A percentile compares a stretch with the other conserved stretches of the same genome.
Conservation (phyloP, 2,888 invertebrate species). For the Lasioglossum villosulum region DNA sequence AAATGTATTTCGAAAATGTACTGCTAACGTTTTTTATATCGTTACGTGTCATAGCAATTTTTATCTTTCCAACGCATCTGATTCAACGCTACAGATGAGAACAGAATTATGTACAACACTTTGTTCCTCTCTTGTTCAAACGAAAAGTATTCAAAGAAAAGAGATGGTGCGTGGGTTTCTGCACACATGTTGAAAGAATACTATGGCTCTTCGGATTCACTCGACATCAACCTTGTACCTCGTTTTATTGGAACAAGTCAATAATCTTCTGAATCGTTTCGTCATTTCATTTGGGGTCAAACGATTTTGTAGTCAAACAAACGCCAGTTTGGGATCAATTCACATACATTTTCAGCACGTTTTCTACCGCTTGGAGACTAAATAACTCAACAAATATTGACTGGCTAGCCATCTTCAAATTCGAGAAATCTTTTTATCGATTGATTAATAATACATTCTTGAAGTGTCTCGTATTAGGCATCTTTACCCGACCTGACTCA, state of each 20-base stretch:
- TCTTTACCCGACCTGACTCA: too few species aligned
- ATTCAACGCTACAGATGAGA: neutral
- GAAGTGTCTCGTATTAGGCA: too few species aligned
- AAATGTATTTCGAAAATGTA: too few species aligned
- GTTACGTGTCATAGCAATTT: too few species aligned
- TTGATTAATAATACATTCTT: too few species aligned
- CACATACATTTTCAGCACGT: neutral
- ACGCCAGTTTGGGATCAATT: neutral
- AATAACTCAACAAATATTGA: neutral
- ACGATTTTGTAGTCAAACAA: neutral
- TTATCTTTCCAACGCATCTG: too few species aligned
- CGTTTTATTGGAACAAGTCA: constrained; percentile 1
- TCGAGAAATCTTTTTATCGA: too few species aligned
- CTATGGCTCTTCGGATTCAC: neutral
- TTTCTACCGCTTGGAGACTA: neutral
- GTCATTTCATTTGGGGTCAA: neutral
- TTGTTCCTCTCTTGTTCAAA: neutral
- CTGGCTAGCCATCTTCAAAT: too few species aligned
- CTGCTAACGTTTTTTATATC: too few species aligned
- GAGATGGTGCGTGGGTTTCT: neutral
- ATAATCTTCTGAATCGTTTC: neutral
- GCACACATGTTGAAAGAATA: neutral
- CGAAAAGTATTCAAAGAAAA: neutral
- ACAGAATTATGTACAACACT: neutral
- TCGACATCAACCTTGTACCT: neutral